A percentile compares a stretch with the other conserved stretches of the same genome.
Conservation (phyloP, 2,888 invertebrate species). For the Steinernema carpocapsae region DNA sequence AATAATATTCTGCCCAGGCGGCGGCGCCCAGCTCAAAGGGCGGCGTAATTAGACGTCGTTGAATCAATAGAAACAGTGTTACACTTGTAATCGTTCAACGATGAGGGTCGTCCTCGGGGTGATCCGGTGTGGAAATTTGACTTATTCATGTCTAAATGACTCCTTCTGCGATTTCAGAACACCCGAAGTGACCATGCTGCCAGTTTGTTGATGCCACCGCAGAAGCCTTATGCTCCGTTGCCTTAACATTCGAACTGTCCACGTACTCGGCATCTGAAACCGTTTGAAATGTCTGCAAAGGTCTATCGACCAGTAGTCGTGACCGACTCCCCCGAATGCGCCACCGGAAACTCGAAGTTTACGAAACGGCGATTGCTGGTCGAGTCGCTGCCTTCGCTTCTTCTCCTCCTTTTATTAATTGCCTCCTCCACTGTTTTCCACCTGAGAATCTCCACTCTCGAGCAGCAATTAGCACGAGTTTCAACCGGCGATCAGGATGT, state of each 20-base stretch:
- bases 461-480: conserved; percentile 15
- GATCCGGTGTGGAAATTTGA: not conserved
- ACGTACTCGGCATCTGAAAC: too few species aligned
- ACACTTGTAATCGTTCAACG: conserved; percentile 33
- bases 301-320: conserved; percentile 21
- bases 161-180: conserved; percentile 6
- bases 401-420: conserved; percentile 8
- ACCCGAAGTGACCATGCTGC: conserved; percentile 20
- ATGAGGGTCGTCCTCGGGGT: not conserved
- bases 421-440: conserved; percentile 10
- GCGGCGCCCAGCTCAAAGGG: conserved; percentile 28
- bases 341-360: conserved; percentile 10
- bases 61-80: conserved; percentile 35
- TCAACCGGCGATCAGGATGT: not conserved
- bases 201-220: conserved; percentile 4
- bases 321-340: conserved; percentile 19
- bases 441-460: conserved; percentile 24
- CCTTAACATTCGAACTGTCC: not conserved
- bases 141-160: not conserved
- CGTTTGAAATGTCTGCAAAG: not conserved
- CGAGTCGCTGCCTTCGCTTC: conserved; percentile 11
- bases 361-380: conserved; percentile 22
- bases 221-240: conserved; percentile 2
- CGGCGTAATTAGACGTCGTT: conserved; percentile 34
- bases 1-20: conserved; percentile 30